Base-by-base conservation (phyloP, 2,113 vertebrate genomes). In the Rhagologus leucostigma region DNA sequence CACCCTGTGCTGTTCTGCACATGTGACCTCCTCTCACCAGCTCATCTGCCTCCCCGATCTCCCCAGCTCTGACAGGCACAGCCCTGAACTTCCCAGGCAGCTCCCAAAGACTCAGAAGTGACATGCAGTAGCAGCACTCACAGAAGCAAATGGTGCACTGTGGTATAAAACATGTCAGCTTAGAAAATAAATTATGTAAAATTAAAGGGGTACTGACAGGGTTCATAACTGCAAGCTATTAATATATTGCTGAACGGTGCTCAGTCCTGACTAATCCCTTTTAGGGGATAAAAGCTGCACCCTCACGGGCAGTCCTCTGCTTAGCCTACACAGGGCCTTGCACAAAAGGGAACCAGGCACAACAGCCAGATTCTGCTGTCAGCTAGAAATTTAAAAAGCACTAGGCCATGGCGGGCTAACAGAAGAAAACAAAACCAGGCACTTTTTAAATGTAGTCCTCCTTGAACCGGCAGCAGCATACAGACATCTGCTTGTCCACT, bases 11-110 rank as follows among this genome's bases (percentile, higher is more conserved):
- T 32, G 46, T 2, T 39, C 55, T 29, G 55, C 46, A 60, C 33
- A 2, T 6, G 39, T 12, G 12, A 60, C 55, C 37, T 52, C 27
- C 47, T 81, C 67, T 63, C 47, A 35, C 8, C 63, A 71, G 47
- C 20, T 53, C 76, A 19, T 14, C 50, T 1, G 0, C 41, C 1
- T 44, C 71, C 0, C 42, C 16, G 3, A 42, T 15, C 47, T 22
- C 52, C 52, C 22, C 20, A 16, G 22, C 29, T 63, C 71, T 2
- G 0, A n/a, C 0, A 50, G 4, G 0, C 30, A 30, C 49, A 52
- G 64, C 10, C 30, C 23, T 7, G 1, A 46, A 65, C 49, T 10
- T 55, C 37, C 30, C 78, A 81, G 39, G 10, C 78, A 60, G 30
- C 16, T 74, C 64, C 49, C 35, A 35, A 21, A 55, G 33, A 30